Evolutionary conservation across 2,113 vertebrate species (phyloP).

Genomic region (Epinephelus cyanopodus): DNA sequence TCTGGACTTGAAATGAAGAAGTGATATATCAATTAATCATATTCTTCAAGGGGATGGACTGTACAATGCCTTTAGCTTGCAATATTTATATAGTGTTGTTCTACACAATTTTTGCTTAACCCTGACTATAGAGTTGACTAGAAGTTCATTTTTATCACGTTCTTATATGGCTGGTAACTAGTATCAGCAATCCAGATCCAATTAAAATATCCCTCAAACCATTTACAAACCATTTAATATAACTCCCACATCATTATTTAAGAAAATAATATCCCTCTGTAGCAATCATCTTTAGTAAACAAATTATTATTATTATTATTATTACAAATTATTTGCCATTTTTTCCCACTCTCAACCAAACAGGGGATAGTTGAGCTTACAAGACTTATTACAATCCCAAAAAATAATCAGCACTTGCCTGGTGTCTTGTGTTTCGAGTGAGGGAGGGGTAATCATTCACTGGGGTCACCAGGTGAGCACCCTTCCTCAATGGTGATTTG

Average conservation of each 20-base stretch:
- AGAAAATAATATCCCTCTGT: background rate
- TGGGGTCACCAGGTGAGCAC: too few species aligned
- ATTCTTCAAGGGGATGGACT: background rate
- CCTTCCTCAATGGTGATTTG: too few species aligned
- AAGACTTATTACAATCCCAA: too few species aligned
- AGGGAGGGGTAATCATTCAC: too few species aligned
- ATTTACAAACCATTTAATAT: background rate
- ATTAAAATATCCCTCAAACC: background rate
- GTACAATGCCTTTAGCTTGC: too few species aligned
- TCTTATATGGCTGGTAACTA: background rate
- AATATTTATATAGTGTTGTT: background rate
- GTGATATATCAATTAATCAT: background rate
- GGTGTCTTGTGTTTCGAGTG: too few species aligned
- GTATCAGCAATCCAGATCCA: background rate
- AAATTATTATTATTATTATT: too few species aligned
- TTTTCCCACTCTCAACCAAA: background rate
- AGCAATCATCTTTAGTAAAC: background rate
- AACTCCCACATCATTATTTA: background rate
- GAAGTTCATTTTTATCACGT: background rate
- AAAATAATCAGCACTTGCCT: too few species aligned
- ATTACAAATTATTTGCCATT: too few species aligned
- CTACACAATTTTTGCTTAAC: background rate
- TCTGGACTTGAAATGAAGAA: constrained; percentile 5
- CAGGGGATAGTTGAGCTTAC: too few species aligned
- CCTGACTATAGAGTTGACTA: background rate